phyloP scores from a whole-genome alignment of 2,113 vertebrate genomes.

The Platanista minor region DNA sequence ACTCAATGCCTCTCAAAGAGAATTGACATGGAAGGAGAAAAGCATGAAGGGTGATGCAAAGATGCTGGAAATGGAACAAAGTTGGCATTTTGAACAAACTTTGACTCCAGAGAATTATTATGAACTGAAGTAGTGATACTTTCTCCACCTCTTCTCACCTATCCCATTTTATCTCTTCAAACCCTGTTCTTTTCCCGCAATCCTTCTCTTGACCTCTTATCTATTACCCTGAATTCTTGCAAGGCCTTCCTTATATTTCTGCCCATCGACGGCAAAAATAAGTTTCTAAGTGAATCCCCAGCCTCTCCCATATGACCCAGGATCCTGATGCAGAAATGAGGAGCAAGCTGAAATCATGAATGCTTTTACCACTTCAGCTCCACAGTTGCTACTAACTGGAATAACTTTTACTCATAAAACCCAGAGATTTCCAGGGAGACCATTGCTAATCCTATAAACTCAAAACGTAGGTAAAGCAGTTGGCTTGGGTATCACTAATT shows the following conservation, averaged over 20 bases:
- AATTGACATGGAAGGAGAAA: not conserved
- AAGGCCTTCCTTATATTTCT: conserved; percentile 22
- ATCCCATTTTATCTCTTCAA: not conserved
- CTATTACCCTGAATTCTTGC: not conserved
- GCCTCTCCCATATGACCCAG: not conserved
- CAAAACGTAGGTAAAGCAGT: conserved; percentile 71
- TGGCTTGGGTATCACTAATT: conserved; percentile 75
- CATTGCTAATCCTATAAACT: conserved; percentile 79
- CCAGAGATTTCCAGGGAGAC: conserved; percentile 75
- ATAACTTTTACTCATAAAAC: conserved; percentile 67
- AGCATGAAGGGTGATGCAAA: not conserved
- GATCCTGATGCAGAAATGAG: conserved; percentile 45
- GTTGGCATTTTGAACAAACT: not conserved
- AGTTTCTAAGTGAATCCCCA: conserved; percentile 28
- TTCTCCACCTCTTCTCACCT: not conserved
- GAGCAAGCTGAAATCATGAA: not conserved
- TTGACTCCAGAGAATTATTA: conserved; percentile 26
- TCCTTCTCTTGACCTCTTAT: not conserved
- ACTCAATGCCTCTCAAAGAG: not conserved
- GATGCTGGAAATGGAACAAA: not conserved
- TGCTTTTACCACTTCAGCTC: conserved; percentile 61
- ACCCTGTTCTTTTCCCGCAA: not conserved
- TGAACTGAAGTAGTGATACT: not conserved
- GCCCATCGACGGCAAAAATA: conserved; percentile 18
- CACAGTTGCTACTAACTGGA: conserved; percentile 69